Base-by-base conservation (phyloP, 2,113 vertebrate genomes). In the Recurvirostra avosetta region DNA sequence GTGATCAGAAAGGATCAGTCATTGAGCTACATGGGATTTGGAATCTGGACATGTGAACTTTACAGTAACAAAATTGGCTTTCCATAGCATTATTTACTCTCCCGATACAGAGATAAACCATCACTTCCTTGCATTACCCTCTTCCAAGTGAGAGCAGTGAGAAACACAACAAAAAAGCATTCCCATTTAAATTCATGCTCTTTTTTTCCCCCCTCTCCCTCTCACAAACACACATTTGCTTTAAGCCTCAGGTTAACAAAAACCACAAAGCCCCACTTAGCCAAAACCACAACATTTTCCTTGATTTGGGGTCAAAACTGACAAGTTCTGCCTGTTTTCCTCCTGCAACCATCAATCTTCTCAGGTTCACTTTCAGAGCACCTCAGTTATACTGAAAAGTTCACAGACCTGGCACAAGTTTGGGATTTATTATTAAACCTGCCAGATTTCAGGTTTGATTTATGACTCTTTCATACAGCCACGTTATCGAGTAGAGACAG, bases 291-390 rank as follows among this genome's bases (percentile, higher is more conserved):
- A 96, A 89, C 91, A 49, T 91, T 97, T 95, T 94, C 91, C 92
- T 95, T 95, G 94, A 95, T 95, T 97, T 97, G 95, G 94, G 95
- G 96, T 96, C 95, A 96, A 97, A 97, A 91, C 95, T 82, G 94
- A 91, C 97, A 74, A 94, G 95, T 97, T 96, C 92, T 95, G 97
- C 91, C 94, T 95, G 97, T 97, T 97, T 95, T 91, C 41, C 63
- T 95, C 77, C 74, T 52, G 74, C 92, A 95, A 9, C 81, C 89
- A 90, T 82, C 94, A 94, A 71, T 88, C 94, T 88, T 81, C 95
- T 95, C 91, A 95, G 86, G 91, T 96, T 97, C 94, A 90, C 71
- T 52, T 92, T 76, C 77, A 1, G 88, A 96, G 91, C 94, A 95
- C 94, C 92, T 96, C 92, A 50, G 84, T 81, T 73, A 70, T 4